Evolutionary conservation across 2,888 invertebrate species (phyloP), one percentile per base, ranked within the genome.

Genomic region (Drosophila nr. fundita): DNA sequence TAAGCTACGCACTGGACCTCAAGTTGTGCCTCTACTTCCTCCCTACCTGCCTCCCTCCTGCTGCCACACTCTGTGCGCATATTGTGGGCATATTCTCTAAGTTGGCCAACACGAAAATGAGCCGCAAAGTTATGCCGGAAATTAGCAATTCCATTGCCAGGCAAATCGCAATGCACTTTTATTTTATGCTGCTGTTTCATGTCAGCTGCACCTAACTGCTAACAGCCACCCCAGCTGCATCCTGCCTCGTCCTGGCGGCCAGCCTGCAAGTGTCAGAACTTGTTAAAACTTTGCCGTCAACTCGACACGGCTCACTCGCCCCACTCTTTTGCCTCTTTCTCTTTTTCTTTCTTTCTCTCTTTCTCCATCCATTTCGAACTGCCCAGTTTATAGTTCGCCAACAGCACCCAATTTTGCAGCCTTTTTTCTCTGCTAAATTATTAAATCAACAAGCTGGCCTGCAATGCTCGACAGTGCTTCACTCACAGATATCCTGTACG

Each of bases 261-360:
- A 60, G 67, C 73, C 89, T 87, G 87, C 83, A 85, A 89, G 88
- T 87, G 87, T 89, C 87, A 89, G 90, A 90, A 90, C 78, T 90
- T 87, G 90, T 87, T 90, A 89, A 87, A 89, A 87, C 86, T 90
- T 89, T 89, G 86, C 81, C 87, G 71, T 83, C 88, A 84, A 76
- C 80, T 78, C 15, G n/a, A 65, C 60, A 71, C 73, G 63, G 54
- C 68, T 63, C 63, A 63, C 78, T 54, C 50, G 13, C 40, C 27
- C 13, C 15, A 1, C 38, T 8, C 55, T 6, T 21, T 24, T 24
- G 24, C 24, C 15, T 24, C 38, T 10, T 18, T 18, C 29, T n/a
- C 24, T 10, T 11, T 21, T 27, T 21, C 7, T 32, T n/a, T 15
- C n/a, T 29, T 27, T 21, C 7, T 27, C 11, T 13, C n/a, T 32